These are phyloP conservation scores for Nemopilema nomurai DNA, from an alignment of 30 jellyfish, hydroid and myxozoan genomes.

Conservation along the genomic window DNA sequence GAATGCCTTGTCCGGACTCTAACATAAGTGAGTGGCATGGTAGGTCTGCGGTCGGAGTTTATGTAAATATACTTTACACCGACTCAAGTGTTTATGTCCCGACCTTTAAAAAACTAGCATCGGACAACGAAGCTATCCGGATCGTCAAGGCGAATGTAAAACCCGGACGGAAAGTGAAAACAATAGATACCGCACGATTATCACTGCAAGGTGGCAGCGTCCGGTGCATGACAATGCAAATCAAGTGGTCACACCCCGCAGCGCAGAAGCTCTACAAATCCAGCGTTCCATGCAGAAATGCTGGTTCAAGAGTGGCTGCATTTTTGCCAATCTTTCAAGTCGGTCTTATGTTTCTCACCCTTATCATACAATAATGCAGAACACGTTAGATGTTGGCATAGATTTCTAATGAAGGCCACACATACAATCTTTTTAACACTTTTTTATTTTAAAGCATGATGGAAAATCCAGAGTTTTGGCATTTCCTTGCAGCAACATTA, in stretches of 20 bases:
- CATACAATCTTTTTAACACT: too few relatives aligned
- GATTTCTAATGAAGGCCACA: too few relatives aligned
- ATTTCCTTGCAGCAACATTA: too few relatives aligned
- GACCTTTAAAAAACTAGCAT: background rate
- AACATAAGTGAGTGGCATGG: slow-evolving; percentile 29
- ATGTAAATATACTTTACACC: slow-evolving; percentile 41
- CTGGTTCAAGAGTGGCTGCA: background rate
- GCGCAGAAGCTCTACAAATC: slow-evolving; percentile 27
- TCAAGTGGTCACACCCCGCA: slow-evolving; percentile 13
- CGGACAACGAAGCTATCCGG: slow-evolving; percentile 22
- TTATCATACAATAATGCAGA: too few relatives aligned
- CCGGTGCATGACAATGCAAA: slow-evolving; percentile 57
- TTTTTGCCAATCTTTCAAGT: background rate
- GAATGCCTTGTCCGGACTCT: slow-evolving; percentile 40
- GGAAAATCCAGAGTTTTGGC: too few relatives aligned
- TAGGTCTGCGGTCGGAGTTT: slow-evolving; percentile 59
- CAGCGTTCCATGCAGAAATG: slow-evolving; percentile 15
- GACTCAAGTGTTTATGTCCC: slow-evolving; percentile 47
- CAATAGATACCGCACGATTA: slow-evolving; percentile 38
- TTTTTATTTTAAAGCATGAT: too few relatives aligned
- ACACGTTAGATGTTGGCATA: too few relatives aligned
- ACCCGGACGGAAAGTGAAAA: slow-evolving; percentile 9
- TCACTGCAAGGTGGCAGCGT: slow-evolving; percentile 41
- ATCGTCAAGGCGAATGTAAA: slow-evolving; percentile 4
- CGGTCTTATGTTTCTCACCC: background rate